Base-by-base conservation (phyloP, 2,113 vertebrate genomes). In the Galbula dea region DNA sequence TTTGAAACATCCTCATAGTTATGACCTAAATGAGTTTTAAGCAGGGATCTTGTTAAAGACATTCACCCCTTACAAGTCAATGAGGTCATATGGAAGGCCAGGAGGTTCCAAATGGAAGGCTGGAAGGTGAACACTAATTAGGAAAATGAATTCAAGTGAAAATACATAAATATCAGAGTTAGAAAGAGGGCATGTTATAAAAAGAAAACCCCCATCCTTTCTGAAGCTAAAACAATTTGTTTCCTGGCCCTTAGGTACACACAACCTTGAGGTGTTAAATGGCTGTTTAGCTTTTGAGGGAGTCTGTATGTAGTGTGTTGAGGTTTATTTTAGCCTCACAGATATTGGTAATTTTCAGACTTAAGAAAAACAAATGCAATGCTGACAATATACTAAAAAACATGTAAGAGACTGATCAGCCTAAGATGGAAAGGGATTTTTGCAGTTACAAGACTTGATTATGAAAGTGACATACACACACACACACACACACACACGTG, bases 31-130 rank as follows among this genome's bases (percentile, higher is more conserved):
- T 32, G 32, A 67, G 37, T 73, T 88, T 69, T 62, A 66, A 48
- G 46, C 7, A 5, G 29, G 21, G 20, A 54, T 81, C 26, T 29
- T 77, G 37, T 86, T 19, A 3, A 46, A 67, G 34, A 9, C 8
- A 10, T 0, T 0, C 12, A 45, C 4, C 6, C 22, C 39, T 74
- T 88, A 67, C 67, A 69, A 80, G 46, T 26, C 20, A 51, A 0
- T n/a, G 37, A 13, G 36, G 5, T 24, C 34, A 10, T 4, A 12
- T 23, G 30, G 24, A 46, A 75, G 32, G n/a, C 17, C 45, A 5
- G 59, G 32, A 62, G 36, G 19, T 73, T 90, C 34, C 59, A 26
- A 81, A 74, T 15, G 34, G 17, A 52, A 67, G 51, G 32, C 1
- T 17, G 29, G 29, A 49, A 89, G 34, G 12, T 26, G 23, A 68